phyloP scores from a whole-genome alignment of 2,797 vertebrate species.

The Manis javanica region DNA sequence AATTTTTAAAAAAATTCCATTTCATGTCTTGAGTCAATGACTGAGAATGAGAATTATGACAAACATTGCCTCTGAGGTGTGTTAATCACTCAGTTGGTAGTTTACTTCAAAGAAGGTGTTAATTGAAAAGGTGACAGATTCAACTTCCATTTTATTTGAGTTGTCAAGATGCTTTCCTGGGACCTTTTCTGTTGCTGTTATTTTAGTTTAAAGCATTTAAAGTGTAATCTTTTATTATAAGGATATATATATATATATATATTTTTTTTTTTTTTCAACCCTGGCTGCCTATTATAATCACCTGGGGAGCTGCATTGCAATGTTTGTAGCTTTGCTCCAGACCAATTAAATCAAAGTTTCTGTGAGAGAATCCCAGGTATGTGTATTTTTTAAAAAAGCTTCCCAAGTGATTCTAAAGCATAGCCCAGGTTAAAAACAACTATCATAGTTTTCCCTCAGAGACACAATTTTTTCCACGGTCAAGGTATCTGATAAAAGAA shows the following conservation, averaged over 20 bases:
- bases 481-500: not conserved
- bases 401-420: slow-evolving; percentile 10
- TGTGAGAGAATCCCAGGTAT: not conserved
- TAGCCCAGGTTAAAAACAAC: slow-evolving; percentile 13
- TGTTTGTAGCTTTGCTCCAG: not conserved
- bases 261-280: not conserved
- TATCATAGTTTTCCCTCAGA: not conserved
- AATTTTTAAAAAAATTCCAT: not conserved
- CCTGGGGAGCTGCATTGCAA: not conserved
- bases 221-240: not conserved
- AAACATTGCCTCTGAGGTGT: not conserved
- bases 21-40: not conserved
- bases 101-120: slow-evolving; percentile 25
- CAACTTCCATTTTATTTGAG: slow-evolving; percentile 5
- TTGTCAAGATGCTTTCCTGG: not conserved
- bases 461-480: not conserved
- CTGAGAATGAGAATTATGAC: slow-evolving; percentile 25
- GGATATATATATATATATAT: not conserved
- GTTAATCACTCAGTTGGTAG: not conserved
- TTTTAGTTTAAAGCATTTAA: slow-evolving; percentile 25
- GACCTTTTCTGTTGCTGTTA: not conserved
- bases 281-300: not conserved
- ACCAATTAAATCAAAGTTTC: slow-evolving; percentile 33
- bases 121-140: slow-evolving; percentile 50
- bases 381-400: not conserved